Evolutionary conservation across 2,797 vertebrate species (phyloP).

Genomic region (Steatocranus sp.): DNA sequence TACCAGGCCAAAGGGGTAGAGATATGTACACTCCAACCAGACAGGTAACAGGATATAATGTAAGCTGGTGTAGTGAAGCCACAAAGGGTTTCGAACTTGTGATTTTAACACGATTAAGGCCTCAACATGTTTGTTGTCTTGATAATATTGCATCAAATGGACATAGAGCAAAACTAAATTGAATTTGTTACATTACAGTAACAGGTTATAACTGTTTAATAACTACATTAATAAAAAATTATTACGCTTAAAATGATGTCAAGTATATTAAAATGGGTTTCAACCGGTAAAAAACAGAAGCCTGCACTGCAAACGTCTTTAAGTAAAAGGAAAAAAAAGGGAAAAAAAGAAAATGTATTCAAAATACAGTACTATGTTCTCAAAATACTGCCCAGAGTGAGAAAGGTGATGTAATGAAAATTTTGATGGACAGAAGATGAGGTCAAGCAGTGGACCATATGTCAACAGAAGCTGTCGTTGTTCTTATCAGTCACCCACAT

Average conservation of each 20-base stretch:
- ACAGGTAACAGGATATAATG: neutral
- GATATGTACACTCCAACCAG: neutral
- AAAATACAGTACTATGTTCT: neutral
- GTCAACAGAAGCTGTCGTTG: neutral
- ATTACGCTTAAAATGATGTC: neutral
- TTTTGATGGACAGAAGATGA: neutral
- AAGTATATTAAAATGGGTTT: neutral
- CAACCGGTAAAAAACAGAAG: neutral
- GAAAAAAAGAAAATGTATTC: neutral
- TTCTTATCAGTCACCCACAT: neutral
- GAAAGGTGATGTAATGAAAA: neutral
- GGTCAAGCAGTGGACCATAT: neutral
- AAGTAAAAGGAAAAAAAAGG: accelerated
- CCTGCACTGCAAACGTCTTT: neutral
- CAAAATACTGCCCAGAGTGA: neutral
- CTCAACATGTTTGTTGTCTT: neutral
- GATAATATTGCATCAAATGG: neutral
- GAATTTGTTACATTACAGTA: neutral
- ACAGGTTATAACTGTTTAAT: neutral
- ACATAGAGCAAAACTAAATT: neutral
- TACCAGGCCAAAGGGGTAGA: accelerated
- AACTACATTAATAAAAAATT: neutral
- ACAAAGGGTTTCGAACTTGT: accelerated
- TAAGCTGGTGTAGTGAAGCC: neutral
- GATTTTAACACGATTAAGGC: neutral